Evolutionary conservation across 2,888 invertebrate species (phyloP).

Genomic region (Coronaproctus castanopsis): DNA sequence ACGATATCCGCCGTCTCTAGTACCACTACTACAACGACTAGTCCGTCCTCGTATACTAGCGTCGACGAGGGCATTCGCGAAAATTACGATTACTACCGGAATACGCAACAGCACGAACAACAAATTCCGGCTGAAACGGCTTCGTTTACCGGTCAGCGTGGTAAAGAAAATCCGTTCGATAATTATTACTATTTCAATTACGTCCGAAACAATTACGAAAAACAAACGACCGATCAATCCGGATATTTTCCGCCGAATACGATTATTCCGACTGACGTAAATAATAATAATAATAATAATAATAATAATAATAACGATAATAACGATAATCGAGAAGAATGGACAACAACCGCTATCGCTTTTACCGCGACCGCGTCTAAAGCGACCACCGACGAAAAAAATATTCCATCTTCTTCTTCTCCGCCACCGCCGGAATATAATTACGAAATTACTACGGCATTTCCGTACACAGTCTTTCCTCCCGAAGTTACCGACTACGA

Average conservation of each 20-base stretch:
- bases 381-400: background rate
- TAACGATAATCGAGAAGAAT: too few species aligned
- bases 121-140: conserved; percentile 57
- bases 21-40: background rate
- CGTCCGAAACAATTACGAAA: background rate
- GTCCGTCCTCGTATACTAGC: background rate
- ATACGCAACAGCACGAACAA: too few species aligned
- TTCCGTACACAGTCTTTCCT: background rate
- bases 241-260: too few species aligned
- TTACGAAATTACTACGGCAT: background rate
- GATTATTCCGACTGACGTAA: too few species aligned
- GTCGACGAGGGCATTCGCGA: background rate
- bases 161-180: conserved; percentile 18
- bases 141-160: conserved; percentile 40
- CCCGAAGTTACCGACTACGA: background rate
- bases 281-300: too few species aligned
- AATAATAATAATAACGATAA: too few species aligned
- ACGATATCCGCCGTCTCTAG: background rate
- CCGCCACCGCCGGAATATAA: too few species aligned
- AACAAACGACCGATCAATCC: background rate
- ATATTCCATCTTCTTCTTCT: too few species aligned
- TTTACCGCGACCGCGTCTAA: background rate
- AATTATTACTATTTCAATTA: conserved; percentile 9
- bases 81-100: background rate
- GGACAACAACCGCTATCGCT: background rate